Conservation (phyloP, 2,797 vertebrate genomes). For the Neosilurus mollespiculum region DNA sequence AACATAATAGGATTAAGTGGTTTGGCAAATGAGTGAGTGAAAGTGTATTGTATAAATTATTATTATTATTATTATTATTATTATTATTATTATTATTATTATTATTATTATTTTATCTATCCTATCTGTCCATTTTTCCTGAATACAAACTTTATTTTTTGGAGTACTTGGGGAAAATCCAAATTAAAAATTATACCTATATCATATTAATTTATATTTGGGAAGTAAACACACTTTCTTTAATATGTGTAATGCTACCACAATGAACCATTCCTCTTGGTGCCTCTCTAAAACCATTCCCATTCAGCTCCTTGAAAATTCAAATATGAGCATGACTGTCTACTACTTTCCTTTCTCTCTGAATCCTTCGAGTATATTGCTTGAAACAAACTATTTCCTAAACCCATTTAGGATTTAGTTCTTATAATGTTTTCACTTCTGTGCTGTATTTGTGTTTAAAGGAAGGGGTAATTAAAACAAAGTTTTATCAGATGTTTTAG, state of each 20-base stretch:
- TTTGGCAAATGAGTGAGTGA: no score
- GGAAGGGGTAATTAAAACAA: slow-evolving; percentile 12
- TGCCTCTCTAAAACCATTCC: not conserved
- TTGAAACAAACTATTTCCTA: slow-evolving; percentile 33
- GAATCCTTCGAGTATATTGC: slow-evolving; percentile 7
- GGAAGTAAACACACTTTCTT: not conserved
- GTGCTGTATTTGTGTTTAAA: slow-evolving; percentile 18
- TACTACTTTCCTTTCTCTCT: slow-evolving; percentile 4
- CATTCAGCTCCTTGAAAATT: not conserved
- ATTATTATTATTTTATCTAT: not conserved
- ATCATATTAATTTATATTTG: not conserved
- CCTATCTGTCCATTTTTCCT: not conserved
- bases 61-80: no score
- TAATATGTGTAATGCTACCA: not conserved
- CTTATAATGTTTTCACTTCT: not conserved
- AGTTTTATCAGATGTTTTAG: slow-evolving; percentile 25
- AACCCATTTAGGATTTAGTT: slow-evolving; percentile 21
- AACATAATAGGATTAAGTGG: no score
- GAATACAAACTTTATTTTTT: not conserved
- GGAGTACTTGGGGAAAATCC: not conserved
- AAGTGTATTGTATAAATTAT: no score
- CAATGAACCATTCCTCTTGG: not conserved
- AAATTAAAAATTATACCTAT: not conserved
- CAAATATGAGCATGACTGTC: not conserved
- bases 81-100: not conserved